Evolutionary conservation across 2,113 vertebrate genomes (phyloP).

Genomic region (Chlorodrepanis virens): DNA sequence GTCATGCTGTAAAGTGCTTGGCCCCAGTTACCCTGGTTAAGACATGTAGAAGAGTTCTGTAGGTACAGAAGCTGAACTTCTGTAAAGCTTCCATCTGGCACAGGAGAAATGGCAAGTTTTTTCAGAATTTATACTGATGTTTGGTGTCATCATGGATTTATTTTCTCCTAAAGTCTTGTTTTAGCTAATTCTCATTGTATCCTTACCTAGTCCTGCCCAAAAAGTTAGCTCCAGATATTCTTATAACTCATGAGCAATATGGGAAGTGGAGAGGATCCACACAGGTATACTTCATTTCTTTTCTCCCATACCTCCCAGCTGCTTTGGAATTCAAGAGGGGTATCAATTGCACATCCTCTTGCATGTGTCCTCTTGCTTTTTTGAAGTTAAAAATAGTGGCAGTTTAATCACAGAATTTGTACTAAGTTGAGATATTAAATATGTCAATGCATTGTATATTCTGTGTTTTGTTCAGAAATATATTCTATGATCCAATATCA

Average conservation of each 20-base stretch:
- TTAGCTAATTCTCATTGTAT: neutral
- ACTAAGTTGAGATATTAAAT: neutral
- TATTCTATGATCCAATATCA: neutral
- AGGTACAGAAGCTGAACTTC: neutral
- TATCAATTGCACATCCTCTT: neutral
- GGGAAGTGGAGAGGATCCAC: neutral
- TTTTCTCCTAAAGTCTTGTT: neutral
- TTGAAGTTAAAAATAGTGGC: neutral
- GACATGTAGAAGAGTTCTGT: neutral
- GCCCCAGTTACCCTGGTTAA: neutral
- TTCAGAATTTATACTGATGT: neutral
- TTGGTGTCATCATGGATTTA: neutral
- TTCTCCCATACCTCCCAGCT: neutral
- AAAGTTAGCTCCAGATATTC: neutral
- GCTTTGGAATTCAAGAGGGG: neutral
- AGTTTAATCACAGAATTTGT: neutral
- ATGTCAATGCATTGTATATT: neutral
- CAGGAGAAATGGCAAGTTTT: neutral
- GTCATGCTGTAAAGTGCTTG: neutral
- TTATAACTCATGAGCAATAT: neutral
- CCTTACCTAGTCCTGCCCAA: neutral
- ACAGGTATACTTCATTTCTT: neutral
- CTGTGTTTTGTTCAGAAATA: neutral
- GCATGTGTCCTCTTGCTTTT: neutral
- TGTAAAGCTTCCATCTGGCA: neutral